Evolutionary conservation across 1,140 invertebrate species (phyloP), one percentile per base, ranked within the genome.

Genomic region (Oedothorax gibbosus): DNA sequence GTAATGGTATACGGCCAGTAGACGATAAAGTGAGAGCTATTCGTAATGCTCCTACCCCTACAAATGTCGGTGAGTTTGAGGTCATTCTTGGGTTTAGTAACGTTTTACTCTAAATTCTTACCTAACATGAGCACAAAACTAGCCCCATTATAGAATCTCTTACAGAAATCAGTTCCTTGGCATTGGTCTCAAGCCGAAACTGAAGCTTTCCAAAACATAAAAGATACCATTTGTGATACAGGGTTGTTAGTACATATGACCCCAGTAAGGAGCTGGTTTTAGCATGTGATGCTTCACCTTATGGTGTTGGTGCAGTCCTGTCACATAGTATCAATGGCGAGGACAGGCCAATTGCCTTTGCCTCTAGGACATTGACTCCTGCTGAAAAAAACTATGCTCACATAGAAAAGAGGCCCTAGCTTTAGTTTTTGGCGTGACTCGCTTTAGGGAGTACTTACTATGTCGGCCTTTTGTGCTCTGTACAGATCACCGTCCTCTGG

Each of bases 361-460:
- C 89, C 12, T 92, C 91, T 11, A 86, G 89, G 69, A 88, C 89
- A 0, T 87, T 93, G 53, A 88, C 87, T n/a, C 64, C n/a, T n/a
- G n/a, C n/a, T n/a, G n/a, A n/a, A n/a, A 86, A 88, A 87, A 91
- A 90, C 76, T 92, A 93, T 73, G 84, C 89, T 11, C 90, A 91
- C 84, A 90, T 92, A 50, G 91, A 93, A 54, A 90, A 87, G 92
- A 93, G 89, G 91, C 90, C 9, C 86, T 92, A n/a, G 89, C 90
- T 3, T 90, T 93, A 12, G 84, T 92, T 1, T 93, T 89, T 87
- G 90, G 89, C 7, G 89, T 93, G 7, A 89, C 90, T 80, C 91
- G 91, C 87, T 93, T 93, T 88, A 89, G 92, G 54, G 87, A 91
- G 56, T 93, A 91, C 87, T 69, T 92, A 7, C 91, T 88, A 88